Evolutionary conservation across 2,888 invertebrate genomes (phyloP), one percentile per base, ranked within the genome.

Genomic region (Apoda limacodes): DNA sequence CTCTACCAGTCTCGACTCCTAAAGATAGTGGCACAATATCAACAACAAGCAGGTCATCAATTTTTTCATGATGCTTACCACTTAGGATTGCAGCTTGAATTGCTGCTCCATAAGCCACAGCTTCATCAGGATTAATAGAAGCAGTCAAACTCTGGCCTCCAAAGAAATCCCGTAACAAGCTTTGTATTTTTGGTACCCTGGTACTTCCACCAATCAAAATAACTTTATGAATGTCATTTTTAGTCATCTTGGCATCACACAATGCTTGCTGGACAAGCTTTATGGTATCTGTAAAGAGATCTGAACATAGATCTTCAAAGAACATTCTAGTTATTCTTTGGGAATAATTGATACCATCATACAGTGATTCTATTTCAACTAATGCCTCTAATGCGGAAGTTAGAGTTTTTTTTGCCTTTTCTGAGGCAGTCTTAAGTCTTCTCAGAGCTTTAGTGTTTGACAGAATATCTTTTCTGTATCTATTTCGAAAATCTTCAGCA

Each of bases 291-390:
- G 25, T 40, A 9, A 72, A 71, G n/a, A 75, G 42, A 52, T 74
- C 72, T 0, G 64, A 67, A 36, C 72, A 72, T 4, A 75, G 30
- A 2, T 70, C 65, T 37, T 75, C 74, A 27, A 72, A 75, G 4
- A 65, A 13, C 2, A 39, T 45, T 32, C 72, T 43, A 0, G 60
- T 45, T n/a, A 75, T 45, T 13, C 35, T 50, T 2, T 60, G 62
- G 3, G 30, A 35, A 22, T 70, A 74, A 20, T 72, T 64, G 3
- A 65, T 58, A 0, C 54, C 54, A n/a, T 62, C 52, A 24, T 45
- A 56, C 0, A 74, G 31, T 1, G 52, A 48, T 3, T 66, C 66
- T 0, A 74, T 51, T 13, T 55, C 49, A 0, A 72, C 50, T 0
- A 45, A 40, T 1, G 67, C 58, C 34, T 65, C 60, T 1, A 41